Evolutionary conservation across 2,113 vertebrate species (phyloP), one percentile per base, ranked within the genome.

Genomic region (Aspidoscelis tigris): DNA sequence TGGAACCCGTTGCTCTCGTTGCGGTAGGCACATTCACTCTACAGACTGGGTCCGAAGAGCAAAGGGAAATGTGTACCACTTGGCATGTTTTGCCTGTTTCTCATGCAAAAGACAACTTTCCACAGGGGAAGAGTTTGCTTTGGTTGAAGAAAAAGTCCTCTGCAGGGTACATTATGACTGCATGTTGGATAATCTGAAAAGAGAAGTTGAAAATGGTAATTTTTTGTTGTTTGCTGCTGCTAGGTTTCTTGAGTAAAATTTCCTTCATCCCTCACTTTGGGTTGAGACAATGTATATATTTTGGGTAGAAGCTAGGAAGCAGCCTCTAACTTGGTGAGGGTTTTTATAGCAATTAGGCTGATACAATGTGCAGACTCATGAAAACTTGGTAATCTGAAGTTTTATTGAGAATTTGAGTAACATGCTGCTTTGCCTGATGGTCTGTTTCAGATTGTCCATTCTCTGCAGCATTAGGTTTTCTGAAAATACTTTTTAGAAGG

Each of bases 31-130:
- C 91, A 98, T 99, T 90, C 98, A 99, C 78, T 95, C 98, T 55
- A 99, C 98, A 0, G 99, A 99, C 96, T 99, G 99, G 99, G 98
- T 99, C 39, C 98, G 98, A 4, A 93, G 98, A 92, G 99, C 98
- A 0, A 99, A 99, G 43, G 99, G 99, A 0, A 99, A 97, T 11
- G 98, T 99, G 0, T 99, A 99, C 73, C 99, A 99, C 93, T 88
- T 99, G 95, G 98, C 98, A 0, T 99, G 99, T 88, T 99, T 99
- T 24, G 98, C 98, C 2, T 99, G 99, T 94, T 99, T 99, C 94
- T 99, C 98, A 91, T 99, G 99, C 94, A 99, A 99, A 83, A 95
- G 99, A 3, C 99, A 99, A 91, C 97, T 99, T 41, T 99, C 98
- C 7, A 99, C 98, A 0, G 99, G 99, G 64, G 99, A 99, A 91